These are phyloP conservation scores for Arenaria interpres DNA, from an alignment of 2,113 vertebrate genomes.

Conservation along the genomic window DNA sequence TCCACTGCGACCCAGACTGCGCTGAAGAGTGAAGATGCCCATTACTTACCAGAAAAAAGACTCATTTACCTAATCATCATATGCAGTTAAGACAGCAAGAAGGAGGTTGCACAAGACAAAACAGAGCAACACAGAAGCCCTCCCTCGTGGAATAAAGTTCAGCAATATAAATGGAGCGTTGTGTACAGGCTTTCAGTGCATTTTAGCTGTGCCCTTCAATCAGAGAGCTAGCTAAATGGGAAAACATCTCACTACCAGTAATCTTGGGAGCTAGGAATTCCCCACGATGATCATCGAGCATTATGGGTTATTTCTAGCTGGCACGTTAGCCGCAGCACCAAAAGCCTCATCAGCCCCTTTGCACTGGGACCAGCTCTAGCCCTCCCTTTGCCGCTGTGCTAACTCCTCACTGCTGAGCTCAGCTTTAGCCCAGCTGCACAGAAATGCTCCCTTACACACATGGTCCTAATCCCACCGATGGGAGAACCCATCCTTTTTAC, in stretches of 20 bases:
- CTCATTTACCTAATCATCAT: neutral
- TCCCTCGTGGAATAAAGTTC: neutral
- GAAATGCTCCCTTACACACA: neutral
- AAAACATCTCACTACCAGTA: neutral
- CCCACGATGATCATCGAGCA: fast-evolving
- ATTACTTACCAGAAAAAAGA: neutral
- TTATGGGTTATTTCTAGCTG: neutral
- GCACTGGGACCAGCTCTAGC: neutral
- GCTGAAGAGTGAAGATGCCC: neutral
- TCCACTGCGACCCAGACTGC: neutral
- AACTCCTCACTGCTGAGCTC: neutral
- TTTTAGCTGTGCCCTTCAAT: neutral
- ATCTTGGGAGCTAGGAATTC: neutral
- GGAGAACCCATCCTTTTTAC: neutral
- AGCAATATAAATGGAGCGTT: neutral
- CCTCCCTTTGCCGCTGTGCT: neutral
- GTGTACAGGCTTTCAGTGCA: neutral
- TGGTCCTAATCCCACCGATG: neutral
- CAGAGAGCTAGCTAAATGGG: neutral
- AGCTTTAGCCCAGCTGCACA: neutral
- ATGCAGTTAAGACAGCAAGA: neutral
- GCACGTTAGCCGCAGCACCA: neutral
- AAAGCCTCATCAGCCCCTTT: neutral
- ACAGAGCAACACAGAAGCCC: neutral
- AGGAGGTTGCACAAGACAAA: neutral